Evolutionary conservation across 2,888 invertebrate genomes (phyloP).

Genomic region (Diplazon laetatorius): DNA sequence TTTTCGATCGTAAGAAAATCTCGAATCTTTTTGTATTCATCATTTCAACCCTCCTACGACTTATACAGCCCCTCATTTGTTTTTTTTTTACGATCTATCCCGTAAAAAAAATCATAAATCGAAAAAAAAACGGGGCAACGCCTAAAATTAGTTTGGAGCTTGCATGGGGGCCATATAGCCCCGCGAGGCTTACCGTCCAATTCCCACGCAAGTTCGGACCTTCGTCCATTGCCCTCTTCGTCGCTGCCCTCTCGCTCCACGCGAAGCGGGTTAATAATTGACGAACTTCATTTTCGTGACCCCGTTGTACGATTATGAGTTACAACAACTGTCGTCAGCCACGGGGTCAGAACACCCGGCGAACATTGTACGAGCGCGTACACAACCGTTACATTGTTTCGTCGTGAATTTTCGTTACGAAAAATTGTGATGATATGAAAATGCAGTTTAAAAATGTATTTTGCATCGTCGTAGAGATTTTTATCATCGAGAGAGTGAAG

Average conservation of each 20-base stretch:
- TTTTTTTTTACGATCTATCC: conserved; percentile 64
- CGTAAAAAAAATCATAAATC: conserved; percentile 55
- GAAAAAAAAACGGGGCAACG: conserved; percentile 48
- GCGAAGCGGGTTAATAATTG: conserved; percentile 39
- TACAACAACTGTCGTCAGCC: conserved; percentile 33
- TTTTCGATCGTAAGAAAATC: conserved; percentile 49
- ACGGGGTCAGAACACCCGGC: neutral
- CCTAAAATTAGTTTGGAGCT: conserved; percentile 66
- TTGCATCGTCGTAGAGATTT: neutral
- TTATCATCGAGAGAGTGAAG: too few relatives aligned
- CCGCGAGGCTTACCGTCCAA: conserved; percentile 42
- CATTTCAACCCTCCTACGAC: conserved; percentile 35
- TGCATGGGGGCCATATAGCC: conserved; percentile 47
- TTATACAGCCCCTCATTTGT: conserved; percentile 52
- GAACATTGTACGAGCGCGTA: neutral
- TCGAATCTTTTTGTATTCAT: conserved; percentile 40
- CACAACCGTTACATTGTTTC: neutral
- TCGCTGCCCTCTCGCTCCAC: conserved; percentile 15
- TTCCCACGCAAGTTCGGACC: conserved; percentile 42
- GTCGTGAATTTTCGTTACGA: neutral
- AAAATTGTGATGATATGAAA: neutral
- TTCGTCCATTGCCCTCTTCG: conserved; percentile 21
- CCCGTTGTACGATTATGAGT: conserved; percentile 34
- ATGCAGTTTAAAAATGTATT: neutral
- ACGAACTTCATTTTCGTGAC: conserved; percentile 9